These are phyloP conservation scores for Xenops minutus DNA, from an alignment of 2,797 vertebrate genomes.

Conservation along the genomic window DNA sequence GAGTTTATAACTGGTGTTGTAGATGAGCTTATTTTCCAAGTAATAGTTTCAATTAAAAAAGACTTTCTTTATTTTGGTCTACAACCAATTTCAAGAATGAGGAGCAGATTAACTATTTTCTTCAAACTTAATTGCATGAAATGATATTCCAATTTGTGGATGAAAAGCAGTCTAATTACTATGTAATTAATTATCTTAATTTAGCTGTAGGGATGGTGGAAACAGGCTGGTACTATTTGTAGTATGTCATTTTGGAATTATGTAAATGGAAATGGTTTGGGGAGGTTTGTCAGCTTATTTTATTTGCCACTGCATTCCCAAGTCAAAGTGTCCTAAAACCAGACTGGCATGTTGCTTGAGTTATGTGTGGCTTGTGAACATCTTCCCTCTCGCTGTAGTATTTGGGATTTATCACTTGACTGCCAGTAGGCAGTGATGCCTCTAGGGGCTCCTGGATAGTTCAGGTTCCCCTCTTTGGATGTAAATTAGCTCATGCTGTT, in stretches of 20 bases:
- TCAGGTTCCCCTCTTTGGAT: neutral
- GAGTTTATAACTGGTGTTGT: neutral
- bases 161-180: conserved; percentile 30
- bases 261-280: neutral
- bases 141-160: conserved; percentile 4
- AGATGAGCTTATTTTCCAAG: conserved; percentile 6
- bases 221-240: neutral
- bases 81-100: conserved; percentile 14
- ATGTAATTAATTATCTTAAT: conserved; percentile 25
- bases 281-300: neutral
- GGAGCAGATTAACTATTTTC: conserved; percentile 6
- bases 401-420: neutral
- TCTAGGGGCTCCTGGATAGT: neutral
- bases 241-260: neutral
- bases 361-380: neutral
- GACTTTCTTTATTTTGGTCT: conserved; percentile 23
- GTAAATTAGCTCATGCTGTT: neutral
- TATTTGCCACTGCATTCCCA: neutral
- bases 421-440: neutral
- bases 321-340: neutral
- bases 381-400: neutral
- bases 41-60: neutral
- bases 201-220: neutral
- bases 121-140: conserved; percentile 33
- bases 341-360: neutral